phyloP scores from a whole-genome alignment of 2,797 vertebrate species.

The Pseudochirops corinnae region DNA sequence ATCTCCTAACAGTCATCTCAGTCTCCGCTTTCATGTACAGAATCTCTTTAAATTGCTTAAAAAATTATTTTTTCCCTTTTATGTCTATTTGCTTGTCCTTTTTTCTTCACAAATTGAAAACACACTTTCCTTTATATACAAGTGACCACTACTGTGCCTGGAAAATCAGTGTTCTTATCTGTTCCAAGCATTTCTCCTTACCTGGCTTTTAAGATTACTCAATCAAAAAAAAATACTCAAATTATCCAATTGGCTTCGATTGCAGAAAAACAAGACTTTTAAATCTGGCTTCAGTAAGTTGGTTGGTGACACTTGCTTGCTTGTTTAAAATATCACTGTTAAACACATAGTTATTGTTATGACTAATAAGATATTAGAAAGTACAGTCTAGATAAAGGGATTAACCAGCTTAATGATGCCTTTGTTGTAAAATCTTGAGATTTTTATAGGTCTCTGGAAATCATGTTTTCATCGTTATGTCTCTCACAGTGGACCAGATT shows the following conservation, averaged over 20 bases:
- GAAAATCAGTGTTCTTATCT: not conserved
- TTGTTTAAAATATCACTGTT: conserved; percentile 37
- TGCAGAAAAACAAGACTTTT: not conserved
- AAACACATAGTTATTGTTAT: not conserved
- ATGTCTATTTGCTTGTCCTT: not conserved
- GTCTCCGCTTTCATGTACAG: not conserved
- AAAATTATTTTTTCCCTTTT: not conserved
- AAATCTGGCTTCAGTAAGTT: not conserved
- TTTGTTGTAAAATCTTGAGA: not conserved
- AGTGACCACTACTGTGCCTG: not conserved
- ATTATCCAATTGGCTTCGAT: not conserved
- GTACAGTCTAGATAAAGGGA: conserved; percentile 16
- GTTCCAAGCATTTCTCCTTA: not conserved
- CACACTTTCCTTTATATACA: not conserved
- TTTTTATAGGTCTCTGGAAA: conserved; percentile 17
- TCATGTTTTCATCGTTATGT: conserved; percentile 39
- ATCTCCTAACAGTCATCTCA: not conserved
- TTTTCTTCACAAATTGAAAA: conserved; percentile 26
- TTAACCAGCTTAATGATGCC: not conserved
- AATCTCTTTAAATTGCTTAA: not conserved
- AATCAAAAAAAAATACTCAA: not conserved
- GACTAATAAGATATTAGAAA: not conserved
- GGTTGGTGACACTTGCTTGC: conserved; percentile 10
- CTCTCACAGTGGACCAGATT: conserved; percentile 95
- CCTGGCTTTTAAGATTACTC: not conserved